Percentiles rank a stretch among this genome's conserved stretches.
phyloP scores from a whole-genome alignment of 2,113 vertebrate genomes.

The Oncorhynchus kisutch region DNA sequence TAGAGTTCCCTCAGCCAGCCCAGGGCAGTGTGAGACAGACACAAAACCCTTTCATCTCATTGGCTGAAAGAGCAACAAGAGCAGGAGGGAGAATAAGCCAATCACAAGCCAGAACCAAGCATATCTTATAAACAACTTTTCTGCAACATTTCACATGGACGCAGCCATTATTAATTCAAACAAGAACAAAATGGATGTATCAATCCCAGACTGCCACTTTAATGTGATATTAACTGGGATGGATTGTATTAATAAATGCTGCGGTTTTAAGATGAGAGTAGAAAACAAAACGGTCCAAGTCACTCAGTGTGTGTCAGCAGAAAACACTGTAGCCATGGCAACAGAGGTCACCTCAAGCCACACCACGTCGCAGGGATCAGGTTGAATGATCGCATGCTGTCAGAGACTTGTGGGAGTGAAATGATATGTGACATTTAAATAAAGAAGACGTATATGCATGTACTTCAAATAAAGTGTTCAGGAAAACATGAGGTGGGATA shows the following conservation, averaged over 20 bases:
- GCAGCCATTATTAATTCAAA: conserved; percentile 33
- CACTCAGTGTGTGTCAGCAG: conserved; percentile 36
- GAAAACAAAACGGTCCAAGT: conserved; percentile 33
- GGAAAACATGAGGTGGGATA: neutral
- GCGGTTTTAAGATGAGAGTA: conserved; percentile 18
- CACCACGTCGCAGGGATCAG: conserved; percentile 47
- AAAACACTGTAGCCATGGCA: conserved; percentile 41
- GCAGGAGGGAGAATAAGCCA: conserved; percentile 57
- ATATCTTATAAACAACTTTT: conserved; percentile 49
- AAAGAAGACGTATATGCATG: conserved; percentile 27
- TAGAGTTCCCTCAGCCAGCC: conserved; percentile 61
- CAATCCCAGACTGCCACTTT: too few relatives aligned
- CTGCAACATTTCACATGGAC: conserved; percentile 54
- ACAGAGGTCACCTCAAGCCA: conserved; percentile 51
- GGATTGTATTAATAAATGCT: too few relatives aligned
- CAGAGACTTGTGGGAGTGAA: conserved; percentile 48
- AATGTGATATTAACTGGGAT: conserved; percentile 42
- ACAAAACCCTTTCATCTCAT: conserved; percentile 74
- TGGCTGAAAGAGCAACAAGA: conserved; percentile 71
- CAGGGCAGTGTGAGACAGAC: conserved; percentile 75
- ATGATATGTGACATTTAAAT: conserved; percentile 22
- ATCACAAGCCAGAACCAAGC: conserved; percentile 60
- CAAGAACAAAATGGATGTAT: too few relatives aligned
- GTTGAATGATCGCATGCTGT: conserved; percentile 55
- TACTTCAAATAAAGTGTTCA: neutral